A percentile compares a stretch with the other conserved stretches of the same genome.
Evolutionary conservation across 1,140 invertebrate genomes (phyloP).

Genomic region (Neodiprion fabricii): DNA sequence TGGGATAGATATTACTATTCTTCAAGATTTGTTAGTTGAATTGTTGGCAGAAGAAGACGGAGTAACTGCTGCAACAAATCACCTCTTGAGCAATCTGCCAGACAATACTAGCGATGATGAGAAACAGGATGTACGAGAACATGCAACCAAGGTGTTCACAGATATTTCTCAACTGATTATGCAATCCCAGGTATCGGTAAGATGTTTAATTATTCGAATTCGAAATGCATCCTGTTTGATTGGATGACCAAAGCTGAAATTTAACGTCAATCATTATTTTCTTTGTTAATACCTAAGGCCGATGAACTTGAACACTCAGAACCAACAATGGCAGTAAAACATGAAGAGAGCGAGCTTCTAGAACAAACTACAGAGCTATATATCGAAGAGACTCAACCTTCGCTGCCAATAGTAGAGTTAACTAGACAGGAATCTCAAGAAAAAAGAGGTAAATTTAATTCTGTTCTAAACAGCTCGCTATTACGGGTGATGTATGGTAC

Average conservation of each 20-base stretch:
- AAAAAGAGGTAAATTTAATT: neutral
- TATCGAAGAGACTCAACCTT: neutral
- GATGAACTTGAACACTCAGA: neutral
- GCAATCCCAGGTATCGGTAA: neutral
- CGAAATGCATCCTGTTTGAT: too few relatives aligned
- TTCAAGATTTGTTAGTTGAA: neutral
- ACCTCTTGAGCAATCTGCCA: slow-evolving; percentile 21
- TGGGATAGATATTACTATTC: neutral
- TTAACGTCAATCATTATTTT: too few relatives aligned
- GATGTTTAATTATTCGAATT: too few relatives aligned
- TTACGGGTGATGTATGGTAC: neutral
- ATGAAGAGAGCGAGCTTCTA: neutral
- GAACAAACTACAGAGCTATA: neutral
- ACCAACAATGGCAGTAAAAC: neutral
- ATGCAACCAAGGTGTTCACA: slow-evolving; percentile 9
- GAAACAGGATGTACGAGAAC: slow-evolving; percentile 14
- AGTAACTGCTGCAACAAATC: slow-evolving; percentile 22
- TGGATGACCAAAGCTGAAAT: too few relatives aligned
- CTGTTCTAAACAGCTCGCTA: neutral
- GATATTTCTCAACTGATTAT: neutral
- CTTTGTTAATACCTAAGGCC: too few relatives aligned
- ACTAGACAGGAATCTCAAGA: neutral
- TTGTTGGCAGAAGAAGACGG: neutral
- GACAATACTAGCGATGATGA: slow-evolving; percentile 14
- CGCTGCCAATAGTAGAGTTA: neutral